phyloP scores from a whole-genome alignment of 2,888 invertebrate genomes.

The Drosophila mulleri region DNA sequence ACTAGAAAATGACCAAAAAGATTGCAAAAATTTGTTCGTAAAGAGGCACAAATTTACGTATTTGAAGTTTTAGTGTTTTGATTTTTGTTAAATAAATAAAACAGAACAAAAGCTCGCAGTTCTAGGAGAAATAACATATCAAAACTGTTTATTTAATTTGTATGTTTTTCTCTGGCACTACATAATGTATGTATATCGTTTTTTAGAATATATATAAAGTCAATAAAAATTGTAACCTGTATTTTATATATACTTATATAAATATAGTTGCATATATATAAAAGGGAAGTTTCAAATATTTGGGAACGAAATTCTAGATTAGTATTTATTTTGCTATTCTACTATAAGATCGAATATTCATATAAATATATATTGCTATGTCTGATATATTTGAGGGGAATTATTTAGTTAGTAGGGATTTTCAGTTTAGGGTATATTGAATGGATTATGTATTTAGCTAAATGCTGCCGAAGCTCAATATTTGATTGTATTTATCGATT shows the following conservation, averaged over 20 bases:
- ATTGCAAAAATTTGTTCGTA: conserved; percentile 1
- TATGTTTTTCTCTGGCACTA: conserved; percentile 60
- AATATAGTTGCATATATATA: conserved; percentile 11
- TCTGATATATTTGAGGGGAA: conserved; percentile 16
- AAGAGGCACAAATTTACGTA: conserved; percentile 47
- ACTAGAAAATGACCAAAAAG: conserved; percentile 46
- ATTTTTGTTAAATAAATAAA: neutral
- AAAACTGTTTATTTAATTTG: conserved; percentile 7
- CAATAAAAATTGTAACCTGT: conserved; percentile 9
- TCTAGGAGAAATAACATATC: conserved; percentile 7
- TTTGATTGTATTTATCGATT: neutral
- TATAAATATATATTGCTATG: conserved; percentile 1
- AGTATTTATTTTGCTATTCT: neutral
- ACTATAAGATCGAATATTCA: neutral
- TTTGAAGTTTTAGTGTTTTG: conserved; percentile 15
- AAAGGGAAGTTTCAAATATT: neutral
- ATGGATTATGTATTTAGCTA: neutral
- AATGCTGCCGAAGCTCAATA: conserved; percentile 13
- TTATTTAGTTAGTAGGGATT: conserved; percentile 25
- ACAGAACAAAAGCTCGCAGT: conserved; percentile 7
- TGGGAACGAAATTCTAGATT: neutral
- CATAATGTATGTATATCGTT: conserved; percentile 26
- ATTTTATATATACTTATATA: neutral
- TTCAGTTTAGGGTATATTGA: neutral
- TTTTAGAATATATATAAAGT: neutral